Base-by-base conservation (phyloP, 2,797 vertebrate genomes). In the Gallirallus australis region DNA sequence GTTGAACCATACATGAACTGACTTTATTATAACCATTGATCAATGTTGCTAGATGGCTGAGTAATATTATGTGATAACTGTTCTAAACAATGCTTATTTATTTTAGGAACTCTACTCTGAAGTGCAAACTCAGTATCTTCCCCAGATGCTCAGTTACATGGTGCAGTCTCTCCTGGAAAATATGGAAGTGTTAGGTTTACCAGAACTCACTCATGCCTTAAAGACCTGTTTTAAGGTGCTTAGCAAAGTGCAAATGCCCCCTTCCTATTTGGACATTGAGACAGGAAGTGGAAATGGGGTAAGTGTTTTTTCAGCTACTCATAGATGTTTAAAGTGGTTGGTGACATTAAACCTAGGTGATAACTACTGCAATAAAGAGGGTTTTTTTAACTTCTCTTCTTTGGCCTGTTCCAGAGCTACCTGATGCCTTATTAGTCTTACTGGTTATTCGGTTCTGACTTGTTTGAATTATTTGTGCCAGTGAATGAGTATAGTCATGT, bases 161-260 rank as follows among this genome's bases (percentile, higher is more conserved):
- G 97, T 99, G n/a, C 98, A 97, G 78, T 98, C 97, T 14, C 97
- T 99, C 25, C 95, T 91, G 47, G 97, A 97, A 88, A 98, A 99
- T 83, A 94, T 99, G 96, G 97, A 98, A 53, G 90, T 96, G 5
- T 65, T 99, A 33, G 97, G 96, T 89, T 95, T 99, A n/a, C 96
- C 98, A 7, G 99, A 99, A 19, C 97, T 99, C 91, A 99, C 99
- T 3, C 98, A 99, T 3, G 98, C 98, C 48, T 96, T 99, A 83
- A 98, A 98, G 35, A 98, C 99, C 1, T 99, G 99, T 94, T 99
- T 99, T 89, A 99, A 99, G 96, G 98, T 99, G 91, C 98, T 99
- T 65, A 99, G 99, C 97, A 99, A 99, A 96, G 99, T 99, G 89
- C 99, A 99, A 97, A 99, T 99, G 99, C 99, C 99, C 1, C 99